A percentile compares a stretch with the other conserved stretches of the same genome.
These are phyloP conservation scores for Pundamilia nyererei DNA, from an alignment of 2,113 vertebrate species.

Conservation along the genomic window DNA sequence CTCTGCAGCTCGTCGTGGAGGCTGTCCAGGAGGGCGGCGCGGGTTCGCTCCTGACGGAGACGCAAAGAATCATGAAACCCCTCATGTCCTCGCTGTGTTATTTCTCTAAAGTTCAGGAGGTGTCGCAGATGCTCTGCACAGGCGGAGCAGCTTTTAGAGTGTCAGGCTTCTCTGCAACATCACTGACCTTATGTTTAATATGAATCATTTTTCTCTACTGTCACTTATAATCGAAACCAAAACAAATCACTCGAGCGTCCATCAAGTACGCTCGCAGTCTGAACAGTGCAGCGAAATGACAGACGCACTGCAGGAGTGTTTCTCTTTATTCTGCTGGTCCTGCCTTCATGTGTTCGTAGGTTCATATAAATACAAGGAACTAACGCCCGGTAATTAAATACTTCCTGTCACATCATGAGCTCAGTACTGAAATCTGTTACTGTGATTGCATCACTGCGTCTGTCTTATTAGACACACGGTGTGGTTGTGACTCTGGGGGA, in stretches of 20 bases:
- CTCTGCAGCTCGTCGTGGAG: constrained; percentile 85
- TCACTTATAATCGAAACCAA: background rate
- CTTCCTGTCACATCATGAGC: background rate
- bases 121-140: background rate
- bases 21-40: constrained; percentile 83
- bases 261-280: background rate
- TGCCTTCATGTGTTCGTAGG: background rate
- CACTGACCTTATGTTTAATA: background rate
- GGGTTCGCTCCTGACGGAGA: constrained; percentile 79
- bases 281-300: background rate
- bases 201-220: background rate
- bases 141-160: accelerated
- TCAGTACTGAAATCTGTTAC: background rate
- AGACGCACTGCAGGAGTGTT: background rate
- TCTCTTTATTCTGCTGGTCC: background rate
- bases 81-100: accelerated
- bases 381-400: background rate
- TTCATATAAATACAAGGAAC: background rate
- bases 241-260: background rate
- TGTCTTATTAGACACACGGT: background rate
- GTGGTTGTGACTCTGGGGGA: background rate
- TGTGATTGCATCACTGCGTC: background rate
- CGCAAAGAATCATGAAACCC: background rate
- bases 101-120: background rate
- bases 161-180: background rate